A percentile compares a stretch with the other conserved stretches of the same genome.
Evolutionary conservation across 2,888 invertebrate species (phyloP).

Genomic region (Emmelina monodactyla): DNA sequence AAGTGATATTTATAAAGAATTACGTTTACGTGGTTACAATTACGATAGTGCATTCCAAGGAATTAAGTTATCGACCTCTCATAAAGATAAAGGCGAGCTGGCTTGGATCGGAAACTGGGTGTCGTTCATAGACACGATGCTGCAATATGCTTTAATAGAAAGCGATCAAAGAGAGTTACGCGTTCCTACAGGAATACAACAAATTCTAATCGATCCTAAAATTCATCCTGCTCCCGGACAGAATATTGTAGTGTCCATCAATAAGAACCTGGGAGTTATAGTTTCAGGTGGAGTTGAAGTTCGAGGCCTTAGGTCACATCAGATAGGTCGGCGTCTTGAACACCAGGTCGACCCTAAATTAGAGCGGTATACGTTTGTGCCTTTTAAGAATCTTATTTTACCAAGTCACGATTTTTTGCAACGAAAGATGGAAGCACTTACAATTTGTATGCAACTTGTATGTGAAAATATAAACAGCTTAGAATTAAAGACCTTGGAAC

Average conservation of each 20-base stretch:
- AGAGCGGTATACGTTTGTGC: conserved; percentile 84
- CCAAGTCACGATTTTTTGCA: conserved; percentile 68
- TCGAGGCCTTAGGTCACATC: conserved; percentile 87
- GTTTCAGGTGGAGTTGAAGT: conserved; percentile 87
- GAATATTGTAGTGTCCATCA: conserved; percentile 71
- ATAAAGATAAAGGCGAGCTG: conserved; percentile 75
- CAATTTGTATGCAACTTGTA: conserved; percentile 74
- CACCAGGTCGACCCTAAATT: conserved; percentile 80
- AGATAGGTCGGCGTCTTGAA: conserved; percentile 86
- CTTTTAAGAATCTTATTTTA: conserved; percentile 69
- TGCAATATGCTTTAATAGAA: conserved; percentile 89
- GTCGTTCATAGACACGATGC: conserved; percentile 94
- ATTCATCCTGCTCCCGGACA: conserved; percentile 59
- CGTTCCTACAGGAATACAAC: conserved; percentile 87
- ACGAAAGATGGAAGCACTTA: conserved; percentile 70
- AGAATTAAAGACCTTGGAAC: conserved; percentile 80
- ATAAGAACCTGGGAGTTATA: conserved; percentile 74
- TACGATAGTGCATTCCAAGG: conserved; percentile 85
- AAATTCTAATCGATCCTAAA: conserved; percentile 80
- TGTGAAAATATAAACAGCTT: conserved; percentile 78
- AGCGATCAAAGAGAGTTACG: conserved; percentile 81
- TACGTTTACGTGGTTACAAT: conserved; percentile 85
- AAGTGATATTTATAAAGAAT: conserved; percentile 86
- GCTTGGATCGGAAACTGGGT: conserved; percentile 94
- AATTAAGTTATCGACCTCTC: conserved; percentile 75